Percentiles rank a stretch among this genome's conserved stretches.
Conservation (phyloP, 1,140 invertebrate species). For the Oedothorax gibbosus region DNA sequence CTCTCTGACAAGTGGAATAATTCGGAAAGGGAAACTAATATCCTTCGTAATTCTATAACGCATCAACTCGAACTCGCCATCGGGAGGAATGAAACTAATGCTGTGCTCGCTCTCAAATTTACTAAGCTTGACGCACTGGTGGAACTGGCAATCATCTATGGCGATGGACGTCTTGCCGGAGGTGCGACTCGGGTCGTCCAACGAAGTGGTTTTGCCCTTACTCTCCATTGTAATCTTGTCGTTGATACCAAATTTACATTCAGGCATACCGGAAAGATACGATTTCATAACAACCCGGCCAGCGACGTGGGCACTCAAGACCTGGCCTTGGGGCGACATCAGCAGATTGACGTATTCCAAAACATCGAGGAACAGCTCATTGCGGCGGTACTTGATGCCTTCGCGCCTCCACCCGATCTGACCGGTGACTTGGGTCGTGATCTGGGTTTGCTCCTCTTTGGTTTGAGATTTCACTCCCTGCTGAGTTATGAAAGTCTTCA, state of each 20-base stretch:
- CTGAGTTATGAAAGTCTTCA: slow-evolving; percentile 99
- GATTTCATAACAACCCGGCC: slow-evolving; percentile 99
- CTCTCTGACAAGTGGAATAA: slow-evolving; percentile 97
- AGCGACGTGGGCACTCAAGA: slow-evolving; percentile 98
- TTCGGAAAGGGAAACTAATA: slow-evolving; percentile 98
- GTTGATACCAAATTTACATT: slow-evolving; percentile 99
- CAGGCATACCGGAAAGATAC: slow-evolving; percentile 99
- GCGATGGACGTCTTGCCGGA: slow-evolving; percentile 94
- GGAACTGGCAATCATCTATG: slow-evolving; percentile 99
- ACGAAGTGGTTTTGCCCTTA: slow-evolving; percentile 83
- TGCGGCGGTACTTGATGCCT: slow-evolving; percentile 98
- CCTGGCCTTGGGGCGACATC: slow-evolving; percentile 99
- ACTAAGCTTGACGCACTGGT: slow-evolving; percentile 99
- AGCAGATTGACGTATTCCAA: slow-evolving; percentile 98
- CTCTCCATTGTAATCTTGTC: slow-evolving; percentile 99
- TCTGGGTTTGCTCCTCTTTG: slow-evolving; percentile 99
- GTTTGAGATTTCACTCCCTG: slow-evolving; percentile 98
- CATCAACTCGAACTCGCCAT: slow-evolving; percentile 99
- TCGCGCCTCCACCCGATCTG: slow-evolving; percentile 98
- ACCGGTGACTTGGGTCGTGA: slow-evolving; percentile 88
- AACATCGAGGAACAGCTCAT: slow-evolving; percentile 99
- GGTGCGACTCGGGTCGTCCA: slow-evolving; percentile 78
- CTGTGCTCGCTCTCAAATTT: slow-evolving; percentile 99
- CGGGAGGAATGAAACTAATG: slow-evolving; percentile 99
- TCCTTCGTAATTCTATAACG: slow-evolving; percentile 99